phyloP scores from a whole-genome alignment of 2,888 invertebrate species.

The Sisyra terminalis region DNA sequence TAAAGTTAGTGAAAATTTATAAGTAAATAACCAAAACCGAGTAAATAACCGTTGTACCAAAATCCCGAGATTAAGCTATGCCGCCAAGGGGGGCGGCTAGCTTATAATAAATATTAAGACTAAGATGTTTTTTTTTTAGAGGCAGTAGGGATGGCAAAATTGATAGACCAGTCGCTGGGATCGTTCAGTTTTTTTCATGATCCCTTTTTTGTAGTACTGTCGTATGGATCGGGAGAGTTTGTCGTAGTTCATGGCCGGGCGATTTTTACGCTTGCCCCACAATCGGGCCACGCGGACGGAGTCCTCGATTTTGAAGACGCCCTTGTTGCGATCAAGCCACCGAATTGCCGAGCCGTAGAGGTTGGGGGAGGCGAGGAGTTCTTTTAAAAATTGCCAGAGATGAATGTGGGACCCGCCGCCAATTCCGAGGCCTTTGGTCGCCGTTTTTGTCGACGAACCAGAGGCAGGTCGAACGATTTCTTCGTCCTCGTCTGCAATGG shows the following conservation, averaged over 20 bases:
- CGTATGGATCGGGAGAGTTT: conserved; percentile 93
- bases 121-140: conserved; percentile 32
- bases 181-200: conserved; percentile 97
- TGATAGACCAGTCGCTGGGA: conserved; percentile 97
- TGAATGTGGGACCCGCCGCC: conserved; percentile 80
- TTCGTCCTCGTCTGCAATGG: conserved; percentile 31
- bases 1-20: background rate
- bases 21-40: background rate
- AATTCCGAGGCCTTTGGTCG: conserved; percentile 17
- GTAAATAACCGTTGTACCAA: conserved; percentile 1
- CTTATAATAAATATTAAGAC: conserved; percentile 9
- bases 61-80: too few relatives aligned
- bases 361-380: conserved; percentile 77
- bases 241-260: conserved; percentile 99
- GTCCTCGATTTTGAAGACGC: conserved; percentile 98
- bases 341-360: conserved; percentile 87
- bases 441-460: conserved; percentile 16
- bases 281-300: conserved; percentile 91
- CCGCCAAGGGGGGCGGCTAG: too few relatives aligned
- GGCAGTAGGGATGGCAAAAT: conserved; percentile 89
- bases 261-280: conserved; percentile 96
- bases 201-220: conserved; percentile 98
- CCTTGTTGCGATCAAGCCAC: conserved; percentile 89
- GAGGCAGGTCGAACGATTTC: conserved; percentile 14
- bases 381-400: conserved; percentile 97